phyloP scores from a whole-genome alignment of 2,888 invertebrate species.

The Lissocephala sabroskyi region DNA sequence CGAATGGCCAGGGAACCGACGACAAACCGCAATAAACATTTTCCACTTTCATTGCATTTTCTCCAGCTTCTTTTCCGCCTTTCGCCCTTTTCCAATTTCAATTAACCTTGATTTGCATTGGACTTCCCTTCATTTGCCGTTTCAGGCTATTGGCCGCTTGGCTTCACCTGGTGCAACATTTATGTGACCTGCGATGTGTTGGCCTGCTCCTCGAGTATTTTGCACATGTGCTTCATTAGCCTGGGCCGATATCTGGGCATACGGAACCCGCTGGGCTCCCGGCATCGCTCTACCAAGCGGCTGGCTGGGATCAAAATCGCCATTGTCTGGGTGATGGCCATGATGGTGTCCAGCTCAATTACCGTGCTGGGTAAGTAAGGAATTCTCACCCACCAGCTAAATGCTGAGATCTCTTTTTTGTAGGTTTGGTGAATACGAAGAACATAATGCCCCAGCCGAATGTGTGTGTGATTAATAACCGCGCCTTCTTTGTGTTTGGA shows the following conservation, averaged over 20 bases:
- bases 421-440: slow-evolving; percentile 82
- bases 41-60: slow-evolving; percentile 1
- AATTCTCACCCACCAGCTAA: slow-evolving; percentile 30
- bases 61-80: background rate
- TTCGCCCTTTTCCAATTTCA: slow-evolving; percentile 25
- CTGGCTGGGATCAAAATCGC: slow-evolving; percentile 90
- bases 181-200: slow-evolving; percentile 97
- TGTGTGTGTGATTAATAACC: slow-evolving; percentile 87
- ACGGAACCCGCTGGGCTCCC: slow-evolving; percentile 88
- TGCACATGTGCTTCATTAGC: slow-evolving; percentile 95
- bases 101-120: slow-evolving; percentile 33
- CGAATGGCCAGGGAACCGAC: no score
- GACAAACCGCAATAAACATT: no score
- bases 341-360: slow-evolving; percentile 89
- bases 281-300: slow-evolving; percentile 87
- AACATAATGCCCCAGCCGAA: slow-evolving; percentile 87
- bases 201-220: slow-evolving; percentile 95
- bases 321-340: slow-evolving; percentile 92
- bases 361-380: slow-evolving; percentile 87
- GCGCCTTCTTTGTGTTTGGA: slow-evolving; percentile 91
- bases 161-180: slow-evolving; percentile 93
- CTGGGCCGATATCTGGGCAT: slow-evolving; percentile 90
- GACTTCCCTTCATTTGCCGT: background rate
- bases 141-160: slow-evolving; percentile 93
- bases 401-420: background rate